Evolutionary conservation across 2,797 vertebrate genomes (phyloP).

Genomic region (Coilia nasus): DNA sequence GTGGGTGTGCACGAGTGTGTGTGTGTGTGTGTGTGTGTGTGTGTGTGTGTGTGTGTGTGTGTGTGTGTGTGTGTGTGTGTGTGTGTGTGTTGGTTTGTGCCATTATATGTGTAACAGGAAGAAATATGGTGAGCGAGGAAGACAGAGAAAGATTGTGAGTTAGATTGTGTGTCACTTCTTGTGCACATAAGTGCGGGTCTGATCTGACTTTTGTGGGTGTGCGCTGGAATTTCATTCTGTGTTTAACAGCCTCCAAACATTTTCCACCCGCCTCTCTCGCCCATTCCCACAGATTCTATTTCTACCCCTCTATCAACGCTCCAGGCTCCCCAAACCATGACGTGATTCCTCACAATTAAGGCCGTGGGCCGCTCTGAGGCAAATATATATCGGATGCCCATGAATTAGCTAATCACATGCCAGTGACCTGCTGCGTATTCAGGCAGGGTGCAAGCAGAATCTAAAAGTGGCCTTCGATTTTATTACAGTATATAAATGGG

Average conservation of each 20-base stretch:
- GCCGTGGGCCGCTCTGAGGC: background rate
- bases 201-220: conserved; percentile 31
- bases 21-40: background rate
- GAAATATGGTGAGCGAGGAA: background rate
- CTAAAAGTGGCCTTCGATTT: background rate
- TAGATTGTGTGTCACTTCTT: conserved; percentile 8
- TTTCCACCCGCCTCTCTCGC: conserved; percentile 22
- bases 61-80: background rate
- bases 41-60: background rate
- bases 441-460: background rate
- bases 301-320: conserved; percentile 29
- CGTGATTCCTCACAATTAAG: conserved; percentile 5
- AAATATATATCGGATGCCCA: conserved; percentile 9
- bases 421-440: background rate
- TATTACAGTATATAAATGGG: background rate
- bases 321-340: conserved; percentile 6
- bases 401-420: background rate
- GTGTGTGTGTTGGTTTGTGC: too few relatives aligned
- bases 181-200: conserved; percentile 26
- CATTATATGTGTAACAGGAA: too few relatives aligned
- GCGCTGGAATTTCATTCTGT: conserved; percentile 36
- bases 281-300: conserved; percentile 28
- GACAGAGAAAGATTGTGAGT: background rate
- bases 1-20: background rate
- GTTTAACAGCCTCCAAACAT: conserved; percentile 31